Evolutionary conservation across 2,113 vertebrate species (phyloP).

Genomic region (Oceanodroma tethys): DNA sequence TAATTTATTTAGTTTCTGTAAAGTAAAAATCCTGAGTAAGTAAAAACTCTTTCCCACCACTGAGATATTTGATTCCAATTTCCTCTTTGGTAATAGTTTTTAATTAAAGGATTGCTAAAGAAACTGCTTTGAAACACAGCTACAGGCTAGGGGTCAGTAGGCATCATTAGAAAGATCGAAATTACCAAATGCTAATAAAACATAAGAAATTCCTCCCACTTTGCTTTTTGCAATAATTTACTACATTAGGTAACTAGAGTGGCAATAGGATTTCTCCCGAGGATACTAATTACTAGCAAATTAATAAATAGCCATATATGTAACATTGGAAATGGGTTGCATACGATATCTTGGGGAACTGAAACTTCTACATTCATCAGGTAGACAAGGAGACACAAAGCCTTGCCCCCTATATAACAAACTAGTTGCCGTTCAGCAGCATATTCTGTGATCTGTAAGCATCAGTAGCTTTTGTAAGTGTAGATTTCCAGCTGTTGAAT

Average conservation of each 20-base stretch:
- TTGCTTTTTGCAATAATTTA: conserved; percentile 35
- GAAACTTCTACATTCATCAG: neutral
- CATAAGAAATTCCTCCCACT: conserved; percentile 32
- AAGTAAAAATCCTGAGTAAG: neutral
- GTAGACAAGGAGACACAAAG: neutral
- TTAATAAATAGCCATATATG: neutral
- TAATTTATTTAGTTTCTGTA: neutral
- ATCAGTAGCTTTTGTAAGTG: neutral
- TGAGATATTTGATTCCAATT: neutral
- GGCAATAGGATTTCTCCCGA: conserved; percentile 52
- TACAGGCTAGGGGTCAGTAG: conserved; percentile 36
- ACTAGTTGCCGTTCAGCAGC: neutral
- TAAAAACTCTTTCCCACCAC: neutral
- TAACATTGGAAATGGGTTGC: neutral
- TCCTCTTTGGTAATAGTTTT: neutral
- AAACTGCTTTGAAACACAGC: neutral
- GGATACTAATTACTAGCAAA: conserved; percentile 59
- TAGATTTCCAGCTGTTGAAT: neutral
- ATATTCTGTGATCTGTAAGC: neutral
- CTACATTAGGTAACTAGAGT: conserved; percentile 54
- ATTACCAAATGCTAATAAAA: conserved; percentile 51
- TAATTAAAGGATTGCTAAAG: conserved; percentile 17
- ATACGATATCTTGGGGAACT: neutral
- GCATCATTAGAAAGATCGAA: conserved; percentile 34
- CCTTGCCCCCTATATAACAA: neutral